phyloP scores from a whole-genome alignment of 2,888 invertebrate genomes.

The Xylota sylvarum region DNA sequence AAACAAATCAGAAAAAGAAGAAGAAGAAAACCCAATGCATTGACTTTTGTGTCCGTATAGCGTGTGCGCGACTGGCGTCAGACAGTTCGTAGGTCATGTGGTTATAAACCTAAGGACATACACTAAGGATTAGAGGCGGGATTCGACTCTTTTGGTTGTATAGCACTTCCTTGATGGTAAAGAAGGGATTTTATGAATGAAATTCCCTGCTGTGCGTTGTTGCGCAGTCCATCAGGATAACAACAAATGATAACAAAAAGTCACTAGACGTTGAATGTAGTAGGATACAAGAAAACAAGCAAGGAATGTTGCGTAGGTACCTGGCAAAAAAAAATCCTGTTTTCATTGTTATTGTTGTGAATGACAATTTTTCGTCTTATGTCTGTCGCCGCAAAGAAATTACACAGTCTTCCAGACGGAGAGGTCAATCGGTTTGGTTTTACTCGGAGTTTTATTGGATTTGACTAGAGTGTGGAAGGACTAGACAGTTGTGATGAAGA shows the following conservation, averaged over 20 bases:
- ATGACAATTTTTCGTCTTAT: conserved; percentile 39
- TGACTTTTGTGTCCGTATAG: conserved; percentile 39
- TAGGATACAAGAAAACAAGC: conserved; percentile 1
- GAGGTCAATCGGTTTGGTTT: background rate
- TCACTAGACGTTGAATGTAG: conserved; percentile 30
- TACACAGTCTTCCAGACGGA: conserved; percentile 14
- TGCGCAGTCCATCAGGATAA: conserved; percentile 44
- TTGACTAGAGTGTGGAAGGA: background rate
- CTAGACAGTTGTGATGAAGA: too few species aligned
- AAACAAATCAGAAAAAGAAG: conserved; percentile 46
- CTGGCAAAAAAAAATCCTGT: conserved; percentile 18
- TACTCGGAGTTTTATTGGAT: background rate
- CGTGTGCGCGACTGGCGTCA: conserved; percentile 72
- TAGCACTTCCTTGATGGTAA: conserved; percentile 39
- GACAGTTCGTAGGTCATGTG: conserved; percentile 51
- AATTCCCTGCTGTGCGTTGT: conserved; percentile 78
- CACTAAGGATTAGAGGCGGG: conserved; percentile 47
- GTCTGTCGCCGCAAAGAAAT: conserved; percentile 48
- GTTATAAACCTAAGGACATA: conserved; percentile 48
- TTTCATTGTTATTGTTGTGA: conserved; percentile 14
- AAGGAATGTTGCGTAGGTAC: background rate
- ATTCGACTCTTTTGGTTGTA: conserved; percentile 22
- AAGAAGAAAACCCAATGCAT: background rate
- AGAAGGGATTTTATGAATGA: conserved; percentile 78
- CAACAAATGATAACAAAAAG: conserved; percentile 66